Evolutionary conservation across 2,113 vertebrate species (phyloP).

Genomic region (Oryzias melastigma): DNA sequence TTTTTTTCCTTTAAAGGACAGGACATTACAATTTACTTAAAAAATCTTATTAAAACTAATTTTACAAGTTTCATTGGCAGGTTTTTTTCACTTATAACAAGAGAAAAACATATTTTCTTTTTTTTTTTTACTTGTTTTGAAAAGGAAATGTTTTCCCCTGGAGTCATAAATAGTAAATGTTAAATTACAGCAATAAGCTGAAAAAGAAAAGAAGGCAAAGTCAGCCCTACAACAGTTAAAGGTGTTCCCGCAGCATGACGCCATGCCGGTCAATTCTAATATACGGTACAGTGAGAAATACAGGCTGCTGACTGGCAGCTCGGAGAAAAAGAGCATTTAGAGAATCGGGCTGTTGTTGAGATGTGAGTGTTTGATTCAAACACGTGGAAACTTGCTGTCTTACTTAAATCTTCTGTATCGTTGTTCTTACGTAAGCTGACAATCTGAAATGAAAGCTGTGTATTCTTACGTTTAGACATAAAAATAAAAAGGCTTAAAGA

Average conservation of each 20-base stretch:
- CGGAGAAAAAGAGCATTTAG: conserved; percentile 37
- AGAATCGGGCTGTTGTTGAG: conserved; percentile 44
- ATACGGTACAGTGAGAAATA: not conserved
- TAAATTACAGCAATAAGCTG: conserved; percentile 19
- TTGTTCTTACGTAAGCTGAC: conserved; percentile 33
- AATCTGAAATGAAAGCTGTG: conserved; percentile 12
- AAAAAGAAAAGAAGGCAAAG: conserved; percentile 46
- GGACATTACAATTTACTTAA: no score
- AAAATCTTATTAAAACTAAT: no score
- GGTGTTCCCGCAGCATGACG: conserved; percentile 37
- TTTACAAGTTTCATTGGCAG: no score
- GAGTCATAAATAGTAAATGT: conserved; percentile 49
- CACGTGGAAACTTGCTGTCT: conserved; percentile 62
- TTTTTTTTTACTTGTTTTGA: no score
- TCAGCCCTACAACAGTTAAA: conserved; percentile 42
- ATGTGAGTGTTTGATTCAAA: conserved; percentile 40
- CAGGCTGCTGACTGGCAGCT: conserved; percentile 12
- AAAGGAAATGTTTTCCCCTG: no score
- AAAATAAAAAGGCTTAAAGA: conserved; percentile 23
- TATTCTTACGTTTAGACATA: conserved; percentile 40
- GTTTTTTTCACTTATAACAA: no score
- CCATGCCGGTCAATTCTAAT: conserved; percentile 21
- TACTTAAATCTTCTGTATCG: conserved; percentile 32
- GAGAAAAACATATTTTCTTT: no score
- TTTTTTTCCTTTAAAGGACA: no score